Percentiles rank a stretch among this genome's conserved stretches.
Evolutionary conservation across 2,797 vertebrate genomes (phyloP).

Genomic region (Crocodylus rhombifer): DNA sequence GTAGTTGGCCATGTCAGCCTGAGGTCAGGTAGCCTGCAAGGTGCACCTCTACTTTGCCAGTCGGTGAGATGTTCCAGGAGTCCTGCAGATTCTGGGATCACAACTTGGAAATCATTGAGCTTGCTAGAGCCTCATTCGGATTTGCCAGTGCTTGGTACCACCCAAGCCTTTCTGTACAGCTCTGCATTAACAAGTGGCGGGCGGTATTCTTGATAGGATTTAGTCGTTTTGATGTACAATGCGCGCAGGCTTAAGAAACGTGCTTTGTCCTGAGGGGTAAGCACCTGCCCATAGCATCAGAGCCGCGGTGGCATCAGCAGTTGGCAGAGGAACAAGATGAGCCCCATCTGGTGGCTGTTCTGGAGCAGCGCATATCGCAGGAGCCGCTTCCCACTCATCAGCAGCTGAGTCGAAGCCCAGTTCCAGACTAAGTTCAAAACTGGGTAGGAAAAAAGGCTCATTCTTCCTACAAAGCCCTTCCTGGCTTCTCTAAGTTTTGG

Average conservation of each 20-base stretch:
- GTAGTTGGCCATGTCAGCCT: background rate
- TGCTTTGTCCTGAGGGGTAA: background rate
- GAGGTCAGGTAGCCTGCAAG: too few species aligned
- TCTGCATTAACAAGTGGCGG: background rate
- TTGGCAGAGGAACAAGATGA: background rate
- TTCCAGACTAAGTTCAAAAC: background rate
- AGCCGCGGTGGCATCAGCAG: background rate
- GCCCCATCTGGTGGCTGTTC: conserved; percentile 34
- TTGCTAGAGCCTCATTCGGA: background rate
- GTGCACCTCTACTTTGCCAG: too few species aligned
- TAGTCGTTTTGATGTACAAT: background rate
- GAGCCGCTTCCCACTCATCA: too few species aligned
- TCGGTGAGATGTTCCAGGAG: too few species aligned
- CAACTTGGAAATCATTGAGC: background rate
- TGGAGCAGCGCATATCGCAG: background rate
- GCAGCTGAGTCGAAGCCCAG: background rate
- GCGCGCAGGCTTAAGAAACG: background rate
- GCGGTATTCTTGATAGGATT: background rate
- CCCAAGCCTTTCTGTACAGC: background rate
- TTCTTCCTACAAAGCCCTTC: background rate
- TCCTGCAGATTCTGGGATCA: background rate
- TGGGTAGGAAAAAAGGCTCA: background rate
- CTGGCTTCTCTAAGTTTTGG: background rate
- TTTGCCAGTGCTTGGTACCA: background rate
- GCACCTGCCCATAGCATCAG: background rate